phyloP scores from a whole-genome alignment of 2,113 vertebrate genomes.

The Embiotoca jacksoni region DNA sequence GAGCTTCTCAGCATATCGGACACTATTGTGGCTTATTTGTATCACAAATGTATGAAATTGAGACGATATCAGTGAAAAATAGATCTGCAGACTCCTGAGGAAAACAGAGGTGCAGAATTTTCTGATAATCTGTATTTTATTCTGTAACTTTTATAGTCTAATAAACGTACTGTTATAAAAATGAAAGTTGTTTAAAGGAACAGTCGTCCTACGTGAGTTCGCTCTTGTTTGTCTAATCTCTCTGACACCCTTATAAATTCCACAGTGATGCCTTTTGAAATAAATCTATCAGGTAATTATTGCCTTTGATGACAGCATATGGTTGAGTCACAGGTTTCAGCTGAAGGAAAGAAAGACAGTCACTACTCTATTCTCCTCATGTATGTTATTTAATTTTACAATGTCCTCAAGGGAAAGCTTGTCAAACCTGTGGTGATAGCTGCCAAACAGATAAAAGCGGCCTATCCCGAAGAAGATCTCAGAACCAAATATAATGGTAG shows the following conservation, averaged over 20 bases:
- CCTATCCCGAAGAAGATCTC: conserved; percentile 52
- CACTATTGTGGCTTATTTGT: not conserved
- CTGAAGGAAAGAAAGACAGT: conserved; percentile 8
- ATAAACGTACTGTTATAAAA: not conserved
- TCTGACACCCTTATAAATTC: conserved; percentile 1
- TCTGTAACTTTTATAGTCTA: not conserved
- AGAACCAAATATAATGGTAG: conserved; percentile 30
- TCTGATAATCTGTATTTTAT: not conserved
- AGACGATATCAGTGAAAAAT: not conserved
- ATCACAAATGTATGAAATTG: conserved; percentile 3
- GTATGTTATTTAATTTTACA: conserved; percentile 55
- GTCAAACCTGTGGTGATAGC: conserved; percentile 23
- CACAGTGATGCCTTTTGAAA: conserved; percentile 2
- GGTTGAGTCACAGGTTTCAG: conserved; percentile 16
- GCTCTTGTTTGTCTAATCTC: not conserved
- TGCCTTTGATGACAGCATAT: conserved; percentile 24
- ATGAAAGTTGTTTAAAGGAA: not conserved
- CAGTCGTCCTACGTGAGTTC: not conserved
- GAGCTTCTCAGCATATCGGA: not conserved
- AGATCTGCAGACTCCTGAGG: not conserved
- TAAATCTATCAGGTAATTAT: conserved; percentile 50
- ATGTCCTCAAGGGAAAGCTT: conserved; percentile 51
- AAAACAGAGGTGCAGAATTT: not conserved
- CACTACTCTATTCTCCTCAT: conserved; percentile 33
- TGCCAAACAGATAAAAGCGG: conserved; percentile 43